phyloP scores from a whole-genome alignment of 1,140 invertebrate species.

The Apis dorsata region DNA sequence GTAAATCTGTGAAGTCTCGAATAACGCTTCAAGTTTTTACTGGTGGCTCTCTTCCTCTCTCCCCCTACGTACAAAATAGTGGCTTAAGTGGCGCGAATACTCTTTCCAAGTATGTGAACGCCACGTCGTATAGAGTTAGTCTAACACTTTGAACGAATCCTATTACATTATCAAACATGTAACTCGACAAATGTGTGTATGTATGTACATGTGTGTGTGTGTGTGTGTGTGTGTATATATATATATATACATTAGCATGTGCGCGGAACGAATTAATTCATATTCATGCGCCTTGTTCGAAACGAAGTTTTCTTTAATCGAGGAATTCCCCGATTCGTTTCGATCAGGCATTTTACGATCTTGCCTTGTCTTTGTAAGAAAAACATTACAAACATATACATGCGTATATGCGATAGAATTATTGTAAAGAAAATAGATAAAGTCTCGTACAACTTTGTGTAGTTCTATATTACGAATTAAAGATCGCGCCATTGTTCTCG shows the following conservation, averaged over 20 bases:
- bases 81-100: neutral
- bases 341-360: neutral
- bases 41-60: too few relatives aligned
- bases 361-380: too few relatives aligned
- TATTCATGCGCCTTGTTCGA: neutral
- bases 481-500: too few relatives aligned
- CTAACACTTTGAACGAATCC: neutral
- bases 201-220: too few relatives aligned
- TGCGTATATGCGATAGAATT: too few relatives aligned
- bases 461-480: too few relatives aligned
- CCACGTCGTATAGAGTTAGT: neutral
- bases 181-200: too few relatives aligned
- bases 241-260: too few relatives aligned
- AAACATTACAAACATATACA: too few relatives aligned
- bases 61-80: neutral
- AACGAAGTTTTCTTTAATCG: neutral
- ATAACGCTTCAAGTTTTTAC: slow-evolving; percentile 21
- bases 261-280: neutral
- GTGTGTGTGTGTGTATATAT: too few relatives aligned
- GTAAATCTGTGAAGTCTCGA: slow-evolving; percentile 10
- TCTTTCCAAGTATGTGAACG: neutral
- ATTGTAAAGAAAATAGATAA: too few relatives aligned
- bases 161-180: neutral
- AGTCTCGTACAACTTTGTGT: too few relatives aligned
- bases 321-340: neutral